phyloP scores from a whole-genome alignment of 2,797 vertebrate species.

The Microtus agrestis region DNA sequence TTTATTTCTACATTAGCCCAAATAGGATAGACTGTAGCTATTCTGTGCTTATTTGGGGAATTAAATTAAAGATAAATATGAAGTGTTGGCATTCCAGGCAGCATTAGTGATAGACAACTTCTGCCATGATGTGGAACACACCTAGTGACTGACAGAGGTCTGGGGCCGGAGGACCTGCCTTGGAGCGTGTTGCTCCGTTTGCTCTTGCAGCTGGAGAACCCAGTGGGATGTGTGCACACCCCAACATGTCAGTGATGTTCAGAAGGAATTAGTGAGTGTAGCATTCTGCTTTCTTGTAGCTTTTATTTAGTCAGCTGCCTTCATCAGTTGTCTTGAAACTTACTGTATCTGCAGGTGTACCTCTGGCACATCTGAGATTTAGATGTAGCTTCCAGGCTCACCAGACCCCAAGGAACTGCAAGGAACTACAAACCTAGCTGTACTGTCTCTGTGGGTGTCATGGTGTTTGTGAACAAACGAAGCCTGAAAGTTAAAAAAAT shows the following conservation, averaged over 20 bases:
- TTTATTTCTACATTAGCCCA: background rate
- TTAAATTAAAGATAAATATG: background rate
- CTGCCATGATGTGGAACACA: background rate
- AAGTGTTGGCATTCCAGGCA: background rate
- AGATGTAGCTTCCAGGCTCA: background rate
- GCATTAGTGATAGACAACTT: background rate
- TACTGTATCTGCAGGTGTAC: background rate
- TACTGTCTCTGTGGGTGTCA: background rate
- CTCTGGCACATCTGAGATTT: background rate
- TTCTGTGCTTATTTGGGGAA: background rate
- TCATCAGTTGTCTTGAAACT: background rate
- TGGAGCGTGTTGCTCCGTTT: accelerated
- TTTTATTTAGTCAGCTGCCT: constrained; percentile 45
- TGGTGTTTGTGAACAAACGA: background rate
- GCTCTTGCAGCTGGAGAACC: accelerated
- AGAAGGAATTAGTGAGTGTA: background rate
- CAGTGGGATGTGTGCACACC: background rate
- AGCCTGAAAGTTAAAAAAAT: background rate
- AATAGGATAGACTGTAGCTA: background rate
- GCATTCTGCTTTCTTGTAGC: background rate
- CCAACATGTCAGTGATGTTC: background rate
- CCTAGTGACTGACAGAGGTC: background rate
- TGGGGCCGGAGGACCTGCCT: background rate
- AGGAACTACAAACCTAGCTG: background rate
- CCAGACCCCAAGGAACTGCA: background rate